Evolutionary conservation across 2,888 invertebrate species (phyloP), one percentile per base, ranked within the genome.

Genomic region (Gibbula magus): DNA sequence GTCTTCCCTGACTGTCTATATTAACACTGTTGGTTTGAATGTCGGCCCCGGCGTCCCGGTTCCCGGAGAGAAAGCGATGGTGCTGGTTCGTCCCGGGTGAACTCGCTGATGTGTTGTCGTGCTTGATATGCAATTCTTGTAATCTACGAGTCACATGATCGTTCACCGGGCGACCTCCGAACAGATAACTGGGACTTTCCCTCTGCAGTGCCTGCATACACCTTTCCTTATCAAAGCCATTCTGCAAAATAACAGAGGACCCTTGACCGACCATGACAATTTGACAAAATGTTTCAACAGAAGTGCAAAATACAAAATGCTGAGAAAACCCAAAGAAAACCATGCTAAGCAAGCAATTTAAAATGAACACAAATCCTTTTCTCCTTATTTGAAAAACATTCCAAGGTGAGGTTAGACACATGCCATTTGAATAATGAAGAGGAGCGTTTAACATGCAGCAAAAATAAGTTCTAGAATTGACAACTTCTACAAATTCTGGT

Each of bases 131-230:
- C 70, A 70, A 32, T 39, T 70, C 70, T 70, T 70, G 70, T 20
- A 35, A 35, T 70, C 70, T 32, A 39, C 39, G 70, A 35, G 70
- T 7, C 10, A 70, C 35, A 20, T 35, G 70, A 35, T 70, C 70
- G 20, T 70, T 56, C 20, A 22, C 56, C 20, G 25, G 22, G 25
- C 25, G 56, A 20, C 56, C 56, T 67, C 85, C 87, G 85, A 84
- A 87, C 70, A 88, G 78, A 79, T 85, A 87, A 75, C 85, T 85
- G 29, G 86, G 87, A 79, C 87, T 88, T 79, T 89, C 88, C 52
- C 83, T 83, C 25, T 88, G 85, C 75, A 91, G 81, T 51, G 84
- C 86, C 80, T 90, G 88, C 77, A 89, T 85, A 76, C 90, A 90
- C 84, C 85, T 87, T 45, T 89, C 86, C 76, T 87, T 83, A 78